Conservation (phyloP, 2,113 vertebrate species). For the Alces alces region DNA sequence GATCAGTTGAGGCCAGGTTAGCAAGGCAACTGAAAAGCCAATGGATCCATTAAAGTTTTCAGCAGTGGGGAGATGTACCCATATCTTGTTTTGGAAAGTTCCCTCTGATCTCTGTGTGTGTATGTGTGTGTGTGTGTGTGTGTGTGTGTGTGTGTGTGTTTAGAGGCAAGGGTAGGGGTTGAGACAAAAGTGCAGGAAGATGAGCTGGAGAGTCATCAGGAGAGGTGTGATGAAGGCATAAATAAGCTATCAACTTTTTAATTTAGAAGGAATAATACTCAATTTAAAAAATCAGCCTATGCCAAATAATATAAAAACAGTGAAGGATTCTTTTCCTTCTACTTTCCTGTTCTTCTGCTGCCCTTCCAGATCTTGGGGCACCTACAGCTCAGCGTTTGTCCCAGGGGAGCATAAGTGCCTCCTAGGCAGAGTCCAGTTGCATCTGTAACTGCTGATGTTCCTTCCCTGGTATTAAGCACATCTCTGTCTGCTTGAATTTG, state of each 20-base stretch:
- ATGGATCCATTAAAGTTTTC: neutral
- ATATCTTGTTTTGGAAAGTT: neutral
- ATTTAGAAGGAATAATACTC: neutral
- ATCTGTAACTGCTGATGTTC: neutral
- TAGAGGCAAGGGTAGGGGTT: neutral
- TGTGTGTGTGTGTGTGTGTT: neutral
- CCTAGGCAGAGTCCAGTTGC: neutral
- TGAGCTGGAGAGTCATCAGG: neutral
- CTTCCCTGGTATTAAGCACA: accelerated
- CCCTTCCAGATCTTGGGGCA: neutral
- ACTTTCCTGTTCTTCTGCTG: neutral
- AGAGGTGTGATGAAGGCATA: neutral
- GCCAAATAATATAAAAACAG: neutral
- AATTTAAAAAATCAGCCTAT: neutral
- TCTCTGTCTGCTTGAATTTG: neutral
- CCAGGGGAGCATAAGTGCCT: neutral
- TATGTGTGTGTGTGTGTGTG: neutral
- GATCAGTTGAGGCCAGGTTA: neutral
- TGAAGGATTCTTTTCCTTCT: neutral
- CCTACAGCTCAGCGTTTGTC: too few relatives aligned
- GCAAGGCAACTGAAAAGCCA: neutral
- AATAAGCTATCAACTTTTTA: neutral
- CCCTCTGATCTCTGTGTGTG: neutral
- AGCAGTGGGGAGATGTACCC: neutral
- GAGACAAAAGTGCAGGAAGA: neutral